Evolutionary conservation across 1,140 invertebrate genomes (phyloP).

Genomic region (Neuroterus valhalla): DNA sequence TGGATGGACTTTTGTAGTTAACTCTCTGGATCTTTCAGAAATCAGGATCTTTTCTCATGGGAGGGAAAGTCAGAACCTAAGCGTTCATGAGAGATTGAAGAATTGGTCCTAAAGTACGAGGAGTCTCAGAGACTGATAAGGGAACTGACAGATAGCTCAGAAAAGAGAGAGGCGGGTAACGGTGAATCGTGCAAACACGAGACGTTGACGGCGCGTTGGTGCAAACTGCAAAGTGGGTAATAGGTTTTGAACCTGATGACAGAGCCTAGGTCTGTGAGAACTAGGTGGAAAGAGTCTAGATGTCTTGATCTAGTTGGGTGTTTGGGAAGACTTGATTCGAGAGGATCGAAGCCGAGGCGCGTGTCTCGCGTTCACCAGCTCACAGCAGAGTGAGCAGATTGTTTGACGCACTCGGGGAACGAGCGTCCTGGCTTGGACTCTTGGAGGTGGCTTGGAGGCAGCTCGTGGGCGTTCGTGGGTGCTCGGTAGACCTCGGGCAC

Average conservation of each 20-base stretch:
- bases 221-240: neutral
- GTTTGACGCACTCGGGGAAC: conserved; percentile 36
- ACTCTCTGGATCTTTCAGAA: too few relatives aligned
- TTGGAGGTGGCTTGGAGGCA: conserved; percentile 8
- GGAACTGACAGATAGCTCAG: neutral
- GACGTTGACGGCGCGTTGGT: conserved; percentile 5
- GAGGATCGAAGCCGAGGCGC: conserved; percentile 32
- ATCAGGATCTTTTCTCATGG: too few relatives aligned
- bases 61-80: too few relatives aligned
- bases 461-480: conserved; percentile 43
- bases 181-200: conserved; percentile 8
- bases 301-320: neutral
- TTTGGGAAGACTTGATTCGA: neutral
- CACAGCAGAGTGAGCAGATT: conserved; percentile 61
- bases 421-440: conserved; percentile 7
- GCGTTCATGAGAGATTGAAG: too few relatives aligned
- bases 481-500: conserved; percentile 49
- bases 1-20: neutral
- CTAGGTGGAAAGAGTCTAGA: conserved; percentile 6
- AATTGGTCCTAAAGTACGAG: neutral
- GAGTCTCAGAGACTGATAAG: neutral
- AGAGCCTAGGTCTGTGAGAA: conserved; percentile 9
- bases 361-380: conserved; percentile 63
- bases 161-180: neutral
- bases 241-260: neutral